Conservation (phyloP, 2,888 invertebrate genomes). For the Plemyria rubiginata region DNA sequence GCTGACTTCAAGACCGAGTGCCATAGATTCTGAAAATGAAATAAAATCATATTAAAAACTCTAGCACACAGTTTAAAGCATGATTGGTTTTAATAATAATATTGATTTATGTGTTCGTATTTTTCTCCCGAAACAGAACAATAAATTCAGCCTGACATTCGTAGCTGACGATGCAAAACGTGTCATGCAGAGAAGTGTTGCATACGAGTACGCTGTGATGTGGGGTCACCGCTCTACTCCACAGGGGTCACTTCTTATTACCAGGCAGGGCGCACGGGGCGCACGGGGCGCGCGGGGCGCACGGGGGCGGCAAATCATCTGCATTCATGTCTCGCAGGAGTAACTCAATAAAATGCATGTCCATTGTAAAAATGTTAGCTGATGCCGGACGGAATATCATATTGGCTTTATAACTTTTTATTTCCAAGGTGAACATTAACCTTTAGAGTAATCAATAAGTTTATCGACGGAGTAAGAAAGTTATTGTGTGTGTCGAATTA, state of each 20-base stretch:
- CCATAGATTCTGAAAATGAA: conserved; percentile 9
- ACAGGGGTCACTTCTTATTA: conserved; percentile 10
- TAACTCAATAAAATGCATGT: conserved; percentile 29
- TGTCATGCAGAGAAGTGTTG: conserved; percentile 18
- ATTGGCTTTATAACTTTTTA: conserved; percentile 7
- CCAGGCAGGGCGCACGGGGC: conserved; percentile 10
- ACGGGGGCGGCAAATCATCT: conserved; percentile 25
- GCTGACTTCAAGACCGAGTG: not conserved
- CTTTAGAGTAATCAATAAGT: not conserved
- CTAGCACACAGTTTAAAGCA: not conserved
- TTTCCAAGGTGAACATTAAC: not conserved
- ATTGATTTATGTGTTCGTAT: not conserved
- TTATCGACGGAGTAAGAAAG: not conserved
- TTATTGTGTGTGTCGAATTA: not conserved
- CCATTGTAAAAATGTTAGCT: conserved; percentile 28
- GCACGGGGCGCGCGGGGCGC: conserved; percentile 2
- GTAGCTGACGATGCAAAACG: conserved; percentile 29
- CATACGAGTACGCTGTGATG: conserved; percentile 4
- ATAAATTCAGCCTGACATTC: conserved; percentile 15
- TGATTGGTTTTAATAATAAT: not conserved
- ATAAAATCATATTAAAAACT: conserved; percentile 7
- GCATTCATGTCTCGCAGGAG: conserved; percentile 26
- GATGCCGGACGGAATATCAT: conserved; percentile 16
- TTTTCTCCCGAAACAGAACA: conserved; percentile 13
- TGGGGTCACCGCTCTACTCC: conserved; percentile 5